Conservation (phyloP, 2,888 invertebrate species). For the Andrena trimmerana region DNA sequence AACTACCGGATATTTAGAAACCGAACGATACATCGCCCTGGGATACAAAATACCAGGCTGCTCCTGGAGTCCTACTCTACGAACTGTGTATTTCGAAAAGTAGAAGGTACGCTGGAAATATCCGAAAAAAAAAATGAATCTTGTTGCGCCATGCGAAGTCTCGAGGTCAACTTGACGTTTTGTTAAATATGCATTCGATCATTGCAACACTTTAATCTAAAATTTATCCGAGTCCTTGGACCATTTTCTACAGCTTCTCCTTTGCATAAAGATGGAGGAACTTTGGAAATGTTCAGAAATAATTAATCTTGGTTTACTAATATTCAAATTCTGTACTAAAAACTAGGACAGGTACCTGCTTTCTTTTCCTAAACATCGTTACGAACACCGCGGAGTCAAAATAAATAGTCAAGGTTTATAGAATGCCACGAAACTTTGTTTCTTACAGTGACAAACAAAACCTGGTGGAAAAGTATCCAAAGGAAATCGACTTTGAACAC, state of each 20-base stretch:
- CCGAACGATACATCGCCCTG: background rate
- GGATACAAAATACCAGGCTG: background rate
- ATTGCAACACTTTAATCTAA: no score
- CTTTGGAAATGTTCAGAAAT: background rate
- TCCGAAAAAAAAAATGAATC: background rate
- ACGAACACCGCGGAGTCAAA: no score
- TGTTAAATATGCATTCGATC: no score
- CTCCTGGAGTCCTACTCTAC: background rate
- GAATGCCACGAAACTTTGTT: no score
- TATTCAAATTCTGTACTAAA: no score
- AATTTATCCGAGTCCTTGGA: background rate
- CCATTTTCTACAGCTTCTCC: background rate
- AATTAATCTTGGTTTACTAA: background rate
- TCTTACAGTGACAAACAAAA: background rate
- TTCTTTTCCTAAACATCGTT: no score
- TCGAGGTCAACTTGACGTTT: no score
- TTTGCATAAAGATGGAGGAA: background rate
- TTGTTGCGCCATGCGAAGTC: background rate
- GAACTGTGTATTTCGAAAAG: background rate
- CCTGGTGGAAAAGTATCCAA: background rate
- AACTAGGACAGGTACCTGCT: no score
- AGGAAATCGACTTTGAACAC: background rate
- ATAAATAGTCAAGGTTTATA: no score
- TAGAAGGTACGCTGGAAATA: no score
- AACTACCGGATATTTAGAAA: background rate